Evolutionary conservation across 2,888 invertebrate genomes (phyloP), one percentile per base, ranked within the genome.

Genomic region (Drosophila algonquin): DNA sequence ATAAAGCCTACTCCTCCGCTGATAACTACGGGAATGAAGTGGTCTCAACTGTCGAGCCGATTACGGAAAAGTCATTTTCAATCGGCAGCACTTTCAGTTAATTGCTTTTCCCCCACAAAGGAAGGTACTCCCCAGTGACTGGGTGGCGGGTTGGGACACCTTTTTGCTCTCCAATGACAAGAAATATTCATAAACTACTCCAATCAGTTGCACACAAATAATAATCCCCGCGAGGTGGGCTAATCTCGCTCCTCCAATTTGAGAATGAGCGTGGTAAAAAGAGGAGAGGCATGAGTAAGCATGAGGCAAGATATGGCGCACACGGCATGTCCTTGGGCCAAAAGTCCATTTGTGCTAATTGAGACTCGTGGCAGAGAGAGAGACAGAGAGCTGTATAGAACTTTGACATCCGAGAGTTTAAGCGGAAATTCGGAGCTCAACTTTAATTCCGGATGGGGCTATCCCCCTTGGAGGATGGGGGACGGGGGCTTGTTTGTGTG

Each of bases 311-410:
- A 69, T 73, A 83, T 86, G 80, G 63, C 70, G 65, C 62, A 73
- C 74, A 82, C 73, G 72, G 58, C 83, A 73, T 51, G 68, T 80
- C 64, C 56, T 44, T 63, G 72, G 57, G 76, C 64, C 87, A 78
- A 59, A 63, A 48, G 63, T 73, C 76, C 51, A 60, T 67, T 73
- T 63, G 53, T 63, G 59, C 56, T 86, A 76, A 83, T 82, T 73
- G 78, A 71, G 78, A 86, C 83, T 76, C 73, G 76, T 83, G 71
- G 48, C 58, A 7, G 1, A 18, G 18, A 18, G 18, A 18, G 40
- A 40, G 14, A n/a, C n/a, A 40, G 5, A 21, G 46, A 51, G 35
- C 56, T 57, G 57, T 46, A 40, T 40, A 40, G 40, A 40, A 40
- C 40, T 40, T 40, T n/a, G 40, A 40, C 14, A 40, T n/a, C n/a